These are phyloP conservation scores for Aptenodytes patagonicus DNA, from an alignment of 2,113 vertebrate genomes.

Conservation along the genomic window DNA sequence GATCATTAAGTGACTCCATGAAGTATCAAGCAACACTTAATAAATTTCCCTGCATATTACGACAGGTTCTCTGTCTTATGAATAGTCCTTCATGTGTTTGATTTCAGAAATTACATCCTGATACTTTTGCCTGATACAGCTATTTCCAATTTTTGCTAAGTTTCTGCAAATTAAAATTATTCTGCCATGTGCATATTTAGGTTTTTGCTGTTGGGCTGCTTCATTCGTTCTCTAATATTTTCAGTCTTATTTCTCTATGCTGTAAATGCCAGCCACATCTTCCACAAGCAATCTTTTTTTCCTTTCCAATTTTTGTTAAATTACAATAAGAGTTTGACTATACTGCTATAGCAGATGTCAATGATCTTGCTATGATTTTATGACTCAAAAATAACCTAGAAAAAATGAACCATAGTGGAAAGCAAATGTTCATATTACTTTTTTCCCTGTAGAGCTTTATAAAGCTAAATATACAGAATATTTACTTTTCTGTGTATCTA, in stretches of 20 bases:
- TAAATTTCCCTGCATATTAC: background rate
- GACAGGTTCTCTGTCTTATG: background rate
- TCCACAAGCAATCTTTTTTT: background rate
- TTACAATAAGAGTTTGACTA: background rate
- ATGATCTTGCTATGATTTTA: background rate
- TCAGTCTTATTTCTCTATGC: background rate
- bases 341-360: background rate
- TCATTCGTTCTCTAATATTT: background rate
- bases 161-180: background rate
- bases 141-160: background rate
- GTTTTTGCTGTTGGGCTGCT: background rate
- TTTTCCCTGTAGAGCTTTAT: background rate
- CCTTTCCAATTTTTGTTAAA: background rate
- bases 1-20: background rate
- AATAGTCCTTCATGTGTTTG: background rate
- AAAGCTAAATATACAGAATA: background rate
- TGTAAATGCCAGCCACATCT: background rate
- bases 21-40: background rate
- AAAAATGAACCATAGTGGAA: background rate
- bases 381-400: background rate
- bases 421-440: background rate
- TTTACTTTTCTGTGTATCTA: background rate
- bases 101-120: background rate
- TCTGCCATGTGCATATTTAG: background rate
- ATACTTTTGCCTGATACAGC: background rate